Base-by-base conservation (phyloP, 53 echinoderm and acorn worm genomes). In the Holothuria scabra region DNA sequence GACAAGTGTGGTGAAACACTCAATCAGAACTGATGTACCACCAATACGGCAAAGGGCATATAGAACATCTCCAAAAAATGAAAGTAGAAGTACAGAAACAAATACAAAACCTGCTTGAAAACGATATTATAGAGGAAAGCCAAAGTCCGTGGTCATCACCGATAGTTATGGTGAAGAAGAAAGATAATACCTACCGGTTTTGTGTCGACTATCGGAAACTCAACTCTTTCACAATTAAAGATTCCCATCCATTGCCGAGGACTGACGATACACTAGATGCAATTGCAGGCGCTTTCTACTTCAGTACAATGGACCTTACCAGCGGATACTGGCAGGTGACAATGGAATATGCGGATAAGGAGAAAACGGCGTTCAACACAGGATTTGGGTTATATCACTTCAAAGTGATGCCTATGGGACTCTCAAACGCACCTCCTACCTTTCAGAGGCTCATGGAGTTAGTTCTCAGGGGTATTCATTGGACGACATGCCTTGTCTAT, bases 171-270 rank as follows among this genome's bases (percentile, higher is more conserved):
- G 85, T 59, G 16, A 74, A 55, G 74, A 85, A 74, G 74, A 74
- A 85, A 4, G 58, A 56, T 56, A 52, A 29, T 22, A 28, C 72
- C 5, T 72, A 72, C 57, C 74, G 72, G 3, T 74, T 25, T 59
- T 85, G 85, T 46, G 57, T 84, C 19, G 85, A 85, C 59, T 85
- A 85, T 67, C 29, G 85, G 57, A 85, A 72, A n/a, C n/a, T n/a
- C n/a, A n/a, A n/a, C n/a, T n/a, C n/a, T n/a, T n/a, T n/a, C n/a
- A n/a, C n/a, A n/a, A 34, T 56, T 85, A 31, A 74, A 74, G 83
- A 83, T 33, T 28, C 83, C 28, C 83, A 83, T 33, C 83, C 83
- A 20, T 74, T 85, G 22, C 85, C 72, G 21, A 72, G 85, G 52
- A 46, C 58, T 56, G 85, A 74, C 32, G 85, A 85, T 57, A 85